Conservation (phyloP, 37 sponge, comb jelly and placozoan species). For the Halichondria panicea region DNA sequence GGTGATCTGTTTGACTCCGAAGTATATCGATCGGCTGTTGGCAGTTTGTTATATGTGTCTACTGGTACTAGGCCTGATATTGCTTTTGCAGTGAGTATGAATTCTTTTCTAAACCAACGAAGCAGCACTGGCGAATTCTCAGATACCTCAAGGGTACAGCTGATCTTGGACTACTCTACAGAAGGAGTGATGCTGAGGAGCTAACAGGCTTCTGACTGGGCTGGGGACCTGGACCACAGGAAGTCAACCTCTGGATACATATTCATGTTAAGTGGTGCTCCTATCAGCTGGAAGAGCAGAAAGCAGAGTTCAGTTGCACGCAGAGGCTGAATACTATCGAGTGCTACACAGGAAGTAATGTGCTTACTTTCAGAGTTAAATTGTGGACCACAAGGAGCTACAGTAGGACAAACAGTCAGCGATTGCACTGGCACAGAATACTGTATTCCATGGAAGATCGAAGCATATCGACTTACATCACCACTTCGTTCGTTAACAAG, state of each 20-base stretch:
- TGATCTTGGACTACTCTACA: slow-evolving; percentile 20
- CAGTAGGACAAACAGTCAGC: slow-evolving; percentile 62
- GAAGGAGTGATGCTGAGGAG: neutral
- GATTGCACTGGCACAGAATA: slow-evolving; percentile 40
- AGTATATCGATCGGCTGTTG: slow-evolving; percentile 31
- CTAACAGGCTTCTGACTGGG: slow-evolving; percentile 24
- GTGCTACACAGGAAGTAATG: slow-evolving; percentile 50
- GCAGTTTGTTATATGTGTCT: slow-evolving; percentile 37
- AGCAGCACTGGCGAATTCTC: slow-evolving; percentile 39
- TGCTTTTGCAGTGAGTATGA: slow-evolving; percentile 12
- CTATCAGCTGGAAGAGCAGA: slow-evolving; percentile 33
- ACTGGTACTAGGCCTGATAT: slow-evolving; percentile 41
- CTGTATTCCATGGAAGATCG: slow-evolving; percentile 29
- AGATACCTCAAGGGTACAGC: slow-evolving; percentile 41
- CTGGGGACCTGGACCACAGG: slow-evolving; percentile 14
- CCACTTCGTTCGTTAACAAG: slow-evolving; percentile 35
- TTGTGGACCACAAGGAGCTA: slow-evolving; percentile 4
- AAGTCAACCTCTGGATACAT: slow-evolving; percentile 44
- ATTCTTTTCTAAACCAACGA: slow-evolving; percentile 38
- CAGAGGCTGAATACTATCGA: slow-evolving; percentile 52
- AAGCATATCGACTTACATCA: slow-evolving; percentile 44
- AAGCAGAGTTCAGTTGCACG: slow-evolving; percentile 36
- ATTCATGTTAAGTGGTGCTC: slow-evolving; percentile 36
- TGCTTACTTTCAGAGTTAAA: slow-evolving; percentile 37
- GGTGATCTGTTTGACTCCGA: slow-evolving; percentile 21